Conservation (phyloP, 2,888 invertebrate species). For the Sinopyrophorus schimmeli region DNA sequence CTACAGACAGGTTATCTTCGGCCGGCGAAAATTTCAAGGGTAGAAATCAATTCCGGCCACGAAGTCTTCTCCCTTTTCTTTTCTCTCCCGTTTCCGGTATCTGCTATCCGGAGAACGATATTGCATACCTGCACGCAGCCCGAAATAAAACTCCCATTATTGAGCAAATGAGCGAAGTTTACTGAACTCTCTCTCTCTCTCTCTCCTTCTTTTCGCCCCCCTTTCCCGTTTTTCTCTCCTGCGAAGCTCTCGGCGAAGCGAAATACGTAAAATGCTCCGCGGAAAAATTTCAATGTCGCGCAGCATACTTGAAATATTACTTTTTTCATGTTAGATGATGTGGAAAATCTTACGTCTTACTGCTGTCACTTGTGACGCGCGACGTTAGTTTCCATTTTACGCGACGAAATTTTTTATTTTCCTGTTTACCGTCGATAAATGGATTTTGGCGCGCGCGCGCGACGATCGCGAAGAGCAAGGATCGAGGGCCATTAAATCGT, state of each 20-base stretch:
- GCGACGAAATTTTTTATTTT: not conserved
- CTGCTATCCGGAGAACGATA: slow-evolving; percentile 11
- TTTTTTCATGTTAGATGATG: slow-evolving; percentile 17
- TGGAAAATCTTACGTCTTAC: slow-evolving; percentile 17
- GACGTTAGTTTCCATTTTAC: slow-evolving; percentile 1
- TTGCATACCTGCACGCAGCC: slow-evolving; percentile 22
- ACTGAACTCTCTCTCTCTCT: slow-evolving; percentile 1
- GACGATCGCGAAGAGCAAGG: not conserved
- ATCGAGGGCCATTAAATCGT: not conserved
- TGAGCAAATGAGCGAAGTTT: slow-evolving; percentile 19
- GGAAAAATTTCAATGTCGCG: slow-evolving; percentile 13
- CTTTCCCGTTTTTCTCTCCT: slow-evolving; percentile 1
- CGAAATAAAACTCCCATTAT: slow-evolving; percentile 23
- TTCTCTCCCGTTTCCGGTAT: slow-evolving; percentile 19
- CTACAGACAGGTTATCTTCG: slow-evolving; percentile 24
- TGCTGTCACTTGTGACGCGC: slow-evolving; percentile 15
- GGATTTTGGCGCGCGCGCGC: not conserved
- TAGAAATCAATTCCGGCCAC: slow-evolving; percentile 26
- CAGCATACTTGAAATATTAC: slow-evolving; percentile 20
- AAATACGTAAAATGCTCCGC: slow-evolving; percentile 9
- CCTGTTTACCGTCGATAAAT: not conserved
- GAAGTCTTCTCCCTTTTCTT: slow-evolving; percentile 9
- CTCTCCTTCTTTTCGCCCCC: not conserved
- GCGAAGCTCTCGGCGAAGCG: slow-evolving; percentile 12
- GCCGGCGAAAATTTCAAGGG: slow-evolving; percentile 23